Conservation (phyloP, 2,113 vertebrate genomes). For the Arothron firmamentum region DNA sequence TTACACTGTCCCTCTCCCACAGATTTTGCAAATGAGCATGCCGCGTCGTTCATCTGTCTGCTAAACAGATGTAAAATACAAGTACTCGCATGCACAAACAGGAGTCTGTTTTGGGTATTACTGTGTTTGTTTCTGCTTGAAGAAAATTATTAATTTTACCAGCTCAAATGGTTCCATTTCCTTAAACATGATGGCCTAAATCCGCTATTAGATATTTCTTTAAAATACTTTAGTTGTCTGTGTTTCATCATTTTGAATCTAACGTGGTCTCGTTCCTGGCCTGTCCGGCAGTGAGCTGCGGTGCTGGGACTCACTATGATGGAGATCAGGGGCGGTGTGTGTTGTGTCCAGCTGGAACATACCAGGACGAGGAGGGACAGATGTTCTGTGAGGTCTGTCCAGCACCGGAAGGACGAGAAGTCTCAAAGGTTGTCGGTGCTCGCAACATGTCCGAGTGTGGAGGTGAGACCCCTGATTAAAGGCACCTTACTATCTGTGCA, state of each 20-base stretch:
- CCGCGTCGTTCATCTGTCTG: constrained; percentile 21
- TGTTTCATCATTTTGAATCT: not conserved
- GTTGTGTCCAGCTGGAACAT: constrained; percentile 81
- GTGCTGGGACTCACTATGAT: constrained; percentile 74
- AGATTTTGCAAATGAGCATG: constrained; percentile 6
- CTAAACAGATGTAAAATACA: constrained; percentile 35
- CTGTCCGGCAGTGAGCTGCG: constrained; percentile 77
- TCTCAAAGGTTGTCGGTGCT: constrained; percentile 70
- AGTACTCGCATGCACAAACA: constrained; percentile 5
- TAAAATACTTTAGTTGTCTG: not conserved
- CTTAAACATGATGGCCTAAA: not conserved
- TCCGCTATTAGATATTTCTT: not conserved
- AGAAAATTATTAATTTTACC: constrained; percentile 11
- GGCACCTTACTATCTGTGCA: not conserved
- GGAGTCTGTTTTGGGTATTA: constrained; percentile 22
- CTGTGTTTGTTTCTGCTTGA: constrained; percentile 30
- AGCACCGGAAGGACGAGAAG: constrained; percentile 70
- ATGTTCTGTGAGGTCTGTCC: constrained; percentile 81
- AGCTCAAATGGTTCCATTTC: not conserved
- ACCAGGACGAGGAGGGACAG: constrained; percentile 84
- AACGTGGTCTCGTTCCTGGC: not conserved
- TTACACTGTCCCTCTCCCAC: constrained; percentile 13
- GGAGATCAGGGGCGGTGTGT: constrained; percentile 77
- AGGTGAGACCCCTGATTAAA: constrained; percentile 63
- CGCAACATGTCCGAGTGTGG: constrained; percentile 81